Percentiles rank a stretch among this genome's conserved stretches.
Conservation (phyloP, 53 echinoderm and acorn worm species). For the Echinarachnius parma region DNA sequence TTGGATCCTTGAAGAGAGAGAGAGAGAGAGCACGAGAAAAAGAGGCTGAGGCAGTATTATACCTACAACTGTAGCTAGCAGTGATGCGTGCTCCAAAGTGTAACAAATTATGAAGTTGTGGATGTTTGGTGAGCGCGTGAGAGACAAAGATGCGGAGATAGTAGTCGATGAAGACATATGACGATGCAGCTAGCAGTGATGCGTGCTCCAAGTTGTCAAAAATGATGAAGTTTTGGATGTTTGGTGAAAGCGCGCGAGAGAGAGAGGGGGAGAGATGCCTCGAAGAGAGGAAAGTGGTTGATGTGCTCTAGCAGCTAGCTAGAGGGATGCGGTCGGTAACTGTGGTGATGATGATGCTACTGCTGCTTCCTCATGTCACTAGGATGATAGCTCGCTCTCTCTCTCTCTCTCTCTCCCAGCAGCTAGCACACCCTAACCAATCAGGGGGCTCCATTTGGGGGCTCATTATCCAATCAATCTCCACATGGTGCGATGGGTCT, state of each 20-base stretch:
- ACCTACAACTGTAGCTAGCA: too few species aligned
- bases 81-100: too few species aligned
- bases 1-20: too few species aligned
- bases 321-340: slow-evolving; percentile 9
- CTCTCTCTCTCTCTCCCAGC: neutral
- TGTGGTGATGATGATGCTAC: slow-evolving; percentile 15
- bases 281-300: neutral
- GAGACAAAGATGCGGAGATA: too few species aligned
- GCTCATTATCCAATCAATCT: neutral
- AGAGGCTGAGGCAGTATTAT: too few species aligned
- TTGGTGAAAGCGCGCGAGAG: neutral
- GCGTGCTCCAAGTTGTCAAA: neutral
- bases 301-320: slow-evolving; percentile 1
- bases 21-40: too few species aligned
- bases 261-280: neutral
- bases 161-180: too few species aligned
- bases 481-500: too few species aligned
- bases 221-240: neutral
- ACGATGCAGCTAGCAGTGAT: too few species aligned
- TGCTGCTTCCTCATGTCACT: slow-evolving; percentile 6
- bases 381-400: slow-evolving; percentile 11
- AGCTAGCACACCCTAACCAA: slow-evolving; percentile 6
- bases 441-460: slow-evolving; percentile 18
- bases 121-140: too few species aligned
- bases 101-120: too few species aligned